Conservation (phyloP, 2,113 vertebrate species). For the Herpailurus yagouaroundi region DNA sequence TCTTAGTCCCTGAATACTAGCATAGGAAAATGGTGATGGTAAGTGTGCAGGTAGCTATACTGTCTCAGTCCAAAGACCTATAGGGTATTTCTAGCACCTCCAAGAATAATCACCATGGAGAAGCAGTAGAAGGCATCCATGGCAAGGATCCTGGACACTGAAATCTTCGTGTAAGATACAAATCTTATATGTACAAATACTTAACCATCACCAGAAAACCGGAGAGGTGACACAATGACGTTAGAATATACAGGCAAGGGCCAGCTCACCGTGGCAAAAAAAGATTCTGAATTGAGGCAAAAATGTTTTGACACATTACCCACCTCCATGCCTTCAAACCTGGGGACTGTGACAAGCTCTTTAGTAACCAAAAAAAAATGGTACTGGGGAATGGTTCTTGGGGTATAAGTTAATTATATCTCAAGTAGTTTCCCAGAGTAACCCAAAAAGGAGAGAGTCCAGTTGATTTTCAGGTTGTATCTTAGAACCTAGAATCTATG, state of each 20-base stretch:
- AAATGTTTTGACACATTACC: not conserved
- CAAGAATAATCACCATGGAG: not conserved
- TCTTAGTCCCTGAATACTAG: not conserved
- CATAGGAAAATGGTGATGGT: not conserved
- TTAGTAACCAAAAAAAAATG: not conserved
- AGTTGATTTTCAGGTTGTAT: not conserved
- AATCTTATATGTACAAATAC: not conserved
- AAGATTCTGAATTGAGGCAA: not conserved
- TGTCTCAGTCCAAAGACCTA: not conserved
- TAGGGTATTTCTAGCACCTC: not conserved
- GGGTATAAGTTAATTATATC: not conserved
- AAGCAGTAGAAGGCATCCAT: not conserved
- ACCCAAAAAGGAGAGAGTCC: not conserved
- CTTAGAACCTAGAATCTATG: not conserved
- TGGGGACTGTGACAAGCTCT: not conserved
- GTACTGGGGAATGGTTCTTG: not conserved
- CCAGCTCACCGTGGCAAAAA: not conserved
- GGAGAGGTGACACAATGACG: not conserved
- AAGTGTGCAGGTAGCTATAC: not conserved
- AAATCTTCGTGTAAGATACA: not conserved
- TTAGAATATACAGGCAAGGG: not conserved
- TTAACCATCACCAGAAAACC: not conserved
- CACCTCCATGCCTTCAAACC: not conserved
- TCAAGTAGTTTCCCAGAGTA: not conserved
- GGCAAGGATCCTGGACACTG: not conserved